Percentiles rank a stretch among this genome's conserved stretches.
These are phyloP conservation scores for Merluccius polli DNA, from an alignment of 2,797 vertebrate species.

Conservation along the genomic window DNA sequence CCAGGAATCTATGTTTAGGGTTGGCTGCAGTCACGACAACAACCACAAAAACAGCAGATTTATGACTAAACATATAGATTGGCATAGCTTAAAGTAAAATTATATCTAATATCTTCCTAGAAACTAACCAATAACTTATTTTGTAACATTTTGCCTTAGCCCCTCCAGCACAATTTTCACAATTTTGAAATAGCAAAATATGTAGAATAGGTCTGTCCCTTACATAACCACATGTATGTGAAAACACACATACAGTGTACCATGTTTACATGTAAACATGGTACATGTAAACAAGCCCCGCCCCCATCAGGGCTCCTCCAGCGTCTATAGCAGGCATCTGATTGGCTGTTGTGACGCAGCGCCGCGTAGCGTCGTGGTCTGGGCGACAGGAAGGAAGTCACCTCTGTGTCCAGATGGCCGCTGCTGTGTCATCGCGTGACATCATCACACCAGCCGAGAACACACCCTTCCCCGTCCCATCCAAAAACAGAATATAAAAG, in stretches of 20 bases:
- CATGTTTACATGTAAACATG: neutral
- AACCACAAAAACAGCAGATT: neutral
- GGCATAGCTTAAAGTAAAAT: neutral
- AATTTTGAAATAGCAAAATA: too few relatives aligned
- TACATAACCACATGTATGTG: neutral
- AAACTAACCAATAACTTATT: neutral
- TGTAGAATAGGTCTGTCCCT: too few relatives aligned
- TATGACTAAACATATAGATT: neutral
- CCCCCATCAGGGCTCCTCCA: slow-evolving; percentile 10
- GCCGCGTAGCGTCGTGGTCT: slow-evolving; percentile 46
- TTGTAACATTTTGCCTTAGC: neutral
- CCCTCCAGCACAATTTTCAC: neutral
- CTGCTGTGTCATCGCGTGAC: slow-evolving; percentile 54
- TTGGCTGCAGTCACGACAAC: neutral
- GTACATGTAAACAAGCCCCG: slow-evolving; percentile 1
- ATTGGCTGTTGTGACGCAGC: slow-evolving; percentile 56
- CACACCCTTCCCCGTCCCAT: slow-evolving; percentile 18
- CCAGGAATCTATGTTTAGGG: neutral
- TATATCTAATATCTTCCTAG: neutral
- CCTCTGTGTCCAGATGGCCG: slow-evolving; percentile 58
- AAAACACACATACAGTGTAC: neutral
- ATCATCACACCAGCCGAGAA: slow-evolving; percentile 50
- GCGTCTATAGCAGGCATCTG: slow-evolving; percentile 6
- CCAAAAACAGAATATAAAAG: too few relatives aligned
- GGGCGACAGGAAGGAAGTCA: slow-evolving; percentile 48